These are phyloP conservation scores for Hemichromis elongatus DNA, from an alignment of 2,113 vertebrate genomes.

Conservation along the genomic window DNA sequence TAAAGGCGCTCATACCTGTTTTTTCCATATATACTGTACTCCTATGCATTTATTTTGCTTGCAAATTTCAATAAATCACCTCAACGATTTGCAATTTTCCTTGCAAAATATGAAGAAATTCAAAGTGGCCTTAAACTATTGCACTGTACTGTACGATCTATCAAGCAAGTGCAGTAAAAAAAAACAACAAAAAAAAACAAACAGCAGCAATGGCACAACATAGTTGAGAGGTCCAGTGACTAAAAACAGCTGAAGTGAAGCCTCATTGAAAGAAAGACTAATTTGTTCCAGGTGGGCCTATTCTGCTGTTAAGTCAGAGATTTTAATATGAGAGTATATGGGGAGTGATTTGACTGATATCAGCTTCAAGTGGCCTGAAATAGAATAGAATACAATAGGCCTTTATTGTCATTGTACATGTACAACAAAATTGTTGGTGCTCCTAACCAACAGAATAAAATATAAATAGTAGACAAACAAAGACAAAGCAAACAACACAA, in stretches of 20 bases:
- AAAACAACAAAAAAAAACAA: neutral
- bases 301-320: neutral
- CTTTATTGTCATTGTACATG: neutral
- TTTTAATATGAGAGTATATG: neutral
- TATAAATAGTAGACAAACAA: too few relatives aligned
- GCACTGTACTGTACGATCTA: neutral
- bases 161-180: neutral
- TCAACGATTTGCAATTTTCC: neutral
- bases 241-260: neutral
- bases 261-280: neutral
- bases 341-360: neutral
- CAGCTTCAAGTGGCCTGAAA: neutral
- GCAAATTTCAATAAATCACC: neutral
- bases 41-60: neutral
- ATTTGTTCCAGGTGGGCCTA: neutral
- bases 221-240: neutral
- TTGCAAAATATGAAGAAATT: neutral
- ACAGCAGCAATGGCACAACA: neutral
- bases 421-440: neutral
- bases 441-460: too few relatives aligned
- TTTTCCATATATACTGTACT: neutral
- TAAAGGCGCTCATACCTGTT: neutral
- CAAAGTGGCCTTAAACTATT: neutral
- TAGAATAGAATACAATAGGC: neutral
- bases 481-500: too few relatives aligned